Percentiles rank a stretch among this genome's conserved stretches.
These are phyloP conservation scores for Amiota communis DNA, from an alignment of 2,888 invertebrate species.

Conservation along the genomic window DNA sequence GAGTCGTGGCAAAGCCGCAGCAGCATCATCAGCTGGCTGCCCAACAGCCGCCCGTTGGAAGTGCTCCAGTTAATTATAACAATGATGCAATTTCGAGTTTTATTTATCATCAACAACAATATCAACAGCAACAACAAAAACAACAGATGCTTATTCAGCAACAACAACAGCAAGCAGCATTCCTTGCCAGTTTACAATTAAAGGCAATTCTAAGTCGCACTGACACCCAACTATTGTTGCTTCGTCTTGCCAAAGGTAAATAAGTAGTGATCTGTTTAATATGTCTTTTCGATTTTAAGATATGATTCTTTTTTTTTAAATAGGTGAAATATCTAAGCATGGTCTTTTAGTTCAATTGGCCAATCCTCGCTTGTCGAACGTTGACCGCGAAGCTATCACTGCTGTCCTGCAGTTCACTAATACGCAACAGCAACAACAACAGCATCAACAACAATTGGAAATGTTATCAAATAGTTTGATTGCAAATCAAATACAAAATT, in stretches of 20 bases:
- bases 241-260: constrained; percentile 68
- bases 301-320: not conserved
- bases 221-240: constrained; percentile 65
- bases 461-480: constrained; percentile 65
- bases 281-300: not conserved
- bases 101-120: constrained; percentile 67
- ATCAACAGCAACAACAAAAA: constrained; percentile 66
- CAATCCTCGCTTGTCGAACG: constrained; percentile 65
- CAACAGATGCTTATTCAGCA: constrained; percentile 63
- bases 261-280: not conserved
- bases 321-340: constrained; percentile 71
- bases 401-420: constrained; percentile 70
- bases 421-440: constrained; percentile 68
- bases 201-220: constrained; percentile 68
- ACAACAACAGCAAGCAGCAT: constrained; percentile 69
- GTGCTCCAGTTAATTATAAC: constrained; percentile 43
- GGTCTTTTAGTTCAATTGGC: constrained; percentile 68
- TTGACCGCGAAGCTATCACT: constrained; percentile 70
- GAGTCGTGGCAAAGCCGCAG: constrained; percentile 24
- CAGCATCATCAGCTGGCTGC: constrained; percentile 38
- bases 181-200: constrained; percentile 68
- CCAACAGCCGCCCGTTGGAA: constrained; percentile 18
- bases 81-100: constrained; percentile 67
- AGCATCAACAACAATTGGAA: constrained; percentile 67
- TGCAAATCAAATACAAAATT: constrained; percentile 69